Base-by-base conservation (phyloP, 1,140 invertebrate species). In the Caenorhabditis latens region DNA sequence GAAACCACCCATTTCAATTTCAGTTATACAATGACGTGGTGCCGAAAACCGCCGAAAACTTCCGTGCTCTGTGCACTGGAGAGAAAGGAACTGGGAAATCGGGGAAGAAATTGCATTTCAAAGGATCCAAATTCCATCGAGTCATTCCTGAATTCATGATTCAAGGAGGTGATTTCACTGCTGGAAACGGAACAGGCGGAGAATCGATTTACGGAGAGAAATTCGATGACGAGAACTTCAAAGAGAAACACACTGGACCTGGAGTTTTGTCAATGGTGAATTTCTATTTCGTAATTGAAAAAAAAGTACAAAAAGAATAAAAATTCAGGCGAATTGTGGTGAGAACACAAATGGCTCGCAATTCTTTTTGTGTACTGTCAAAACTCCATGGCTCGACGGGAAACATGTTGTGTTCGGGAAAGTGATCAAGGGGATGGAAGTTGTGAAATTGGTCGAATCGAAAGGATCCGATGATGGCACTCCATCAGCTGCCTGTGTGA, bases 61-160 rank as follows among this genome's bases (percentile, higher is more conserved):
- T 94, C 91, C 90, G 94, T 42, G 92, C 93, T 89, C 89, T 94
- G 16, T 94, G 94, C 89, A 94, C 94, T n/a, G 93, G 94, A 86
- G 94, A 94, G 83, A 93, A 93, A 86, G 94, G 94, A 50, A 90
- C 90, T 9, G 93, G 93, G 67, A 93, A 93, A 84, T 91, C 90
- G 67, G 94, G 93, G 40, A 92, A 93, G 88, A 91, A 93, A 79
- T 92, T 94, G 43, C 93, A 94, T 87, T 92, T 90, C 91, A 92
- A 92, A 88, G 86, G 86, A 48, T 55, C 46, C 57, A 83, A 86
- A 71, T 93, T 94, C 91, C 94, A 94, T 88, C 95, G 98, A 91
- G 95, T 99, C 87, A 99, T 99, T 92, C 98, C 98, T 89, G 97
- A 97, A 93, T 99, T 99, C 94, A 98, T 99, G 97, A 96, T 96